Evolutionary conservation across 2,797 vertebrate species (phyloP), one percentile per base, ranked within the genome.

Genomic region (Schizothorax lantsangensis): DNA sequence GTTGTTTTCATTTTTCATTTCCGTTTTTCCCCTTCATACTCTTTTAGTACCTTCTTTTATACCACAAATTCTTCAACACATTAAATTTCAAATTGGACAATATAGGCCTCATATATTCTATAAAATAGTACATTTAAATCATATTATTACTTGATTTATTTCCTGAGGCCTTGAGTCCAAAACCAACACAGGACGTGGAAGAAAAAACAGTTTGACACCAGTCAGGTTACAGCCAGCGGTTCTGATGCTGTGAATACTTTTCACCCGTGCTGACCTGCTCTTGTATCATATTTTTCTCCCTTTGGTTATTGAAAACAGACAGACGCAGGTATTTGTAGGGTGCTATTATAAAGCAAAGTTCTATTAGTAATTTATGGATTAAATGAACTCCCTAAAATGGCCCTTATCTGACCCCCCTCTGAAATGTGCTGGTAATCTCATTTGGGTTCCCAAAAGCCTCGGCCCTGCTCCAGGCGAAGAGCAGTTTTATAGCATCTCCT

Each of bases 301-400:
- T 43, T 85, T 57, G 47, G 33, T 85, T 89, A 88, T 89, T 88
- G 59, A 87, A 87, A 85, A 87, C 84, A 88, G 83, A 84, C 74
- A 69, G 64, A 84, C 54, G 57, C 86, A 86, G 83, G 80, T 82
- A 82, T 88, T 79, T 79, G 30, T 64, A 85, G 57, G 79, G 83
- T 88, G 81, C 75, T 59, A 73, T 88, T 45, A 84, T 33, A 66
- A 85, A 86, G 52, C 52, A 84, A 82, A 81, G 45, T 87, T 88
- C 40, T 86, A 79, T 88, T 62, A 75, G 69, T 88, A 90, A 89
- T 90, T 91, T 89, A 90, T 86, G 80, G 90, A 89, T 89, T 68
- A 74, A 91, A 89, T 83, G 69, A 90, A 90, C 89, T 84, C 85
- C 88, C 36, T 52, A 87, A 90, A 89, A 88, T 71, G 80, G 71